Percentiles rank a stretch among this genome's conserved stretches.
Evolutionary conservation across 2,888 invertebrate genomes (phyloP).

Genomic region (Polyommatus icarus): DNA sequence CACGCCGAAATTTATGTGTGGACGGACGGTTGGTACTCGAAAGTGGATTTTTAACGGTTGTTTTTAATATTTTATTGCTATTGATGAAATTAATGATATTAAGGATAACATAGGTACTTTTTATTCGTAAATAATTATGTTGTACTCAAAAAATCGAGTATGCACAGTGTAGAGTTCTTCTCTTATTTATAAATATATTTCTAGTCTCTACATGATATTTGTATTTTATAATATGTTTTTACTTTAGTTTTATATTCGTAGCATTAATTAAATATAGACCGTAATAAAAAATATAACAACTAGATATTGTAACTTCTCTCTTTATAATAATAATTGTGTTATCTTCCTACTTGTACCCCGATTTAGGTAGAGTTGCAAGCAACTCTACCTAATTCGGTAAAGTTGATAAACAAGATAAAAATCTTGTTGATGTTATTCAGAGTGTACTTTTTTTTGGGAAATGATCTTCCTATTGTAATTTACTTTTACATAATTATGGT

Average conservation of each 20-base stretch:
- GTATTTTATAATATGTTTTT: too few relatives aligned
- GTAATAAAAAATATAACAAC: neutral
- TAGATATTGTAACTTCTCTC: too few relatives aligned
- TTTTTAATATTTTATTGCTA: constrained; percentile 1
- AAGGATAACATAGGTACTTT: neutral
- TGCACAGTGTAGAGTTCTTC: neutral
- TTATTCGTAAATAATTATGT: neutral
- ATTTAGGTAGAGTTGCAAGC: neutral
- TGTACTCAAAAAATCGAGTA: neutral
- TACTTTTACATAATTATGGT: too few relatives aligned
- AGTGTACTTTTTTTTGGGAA: too few relatives aligned
- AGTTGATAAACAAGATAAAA: neutral
- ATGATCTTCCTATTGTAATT: too few relatives aligned
- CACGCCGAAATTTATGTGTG: constrained; percentile 6
- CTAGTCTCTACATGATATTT: neutral
- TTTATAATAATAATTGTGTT: too few relatives aligned
- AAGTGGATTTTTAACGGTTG: constrained; percentile 9
- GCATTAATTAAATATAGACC: too few relatives aligned
- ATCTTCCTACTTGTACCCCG: too few relatives aligned
- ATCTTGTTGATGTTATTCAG: too few relatives aligned
- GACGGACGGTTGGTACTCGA: neutral
- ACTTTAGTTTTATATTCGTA: too few relatives aligned
- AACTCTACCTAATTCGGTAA: too few relatives aligned
- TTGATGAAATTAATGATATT: neutral
- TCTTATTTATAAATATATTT: neutral